Evolutionary conservation across 2,888 invertebrate genomes (phyloP), one percentile per base, ranked within the genome.

Genomic region (Petrophora chlorosata): DNA sequence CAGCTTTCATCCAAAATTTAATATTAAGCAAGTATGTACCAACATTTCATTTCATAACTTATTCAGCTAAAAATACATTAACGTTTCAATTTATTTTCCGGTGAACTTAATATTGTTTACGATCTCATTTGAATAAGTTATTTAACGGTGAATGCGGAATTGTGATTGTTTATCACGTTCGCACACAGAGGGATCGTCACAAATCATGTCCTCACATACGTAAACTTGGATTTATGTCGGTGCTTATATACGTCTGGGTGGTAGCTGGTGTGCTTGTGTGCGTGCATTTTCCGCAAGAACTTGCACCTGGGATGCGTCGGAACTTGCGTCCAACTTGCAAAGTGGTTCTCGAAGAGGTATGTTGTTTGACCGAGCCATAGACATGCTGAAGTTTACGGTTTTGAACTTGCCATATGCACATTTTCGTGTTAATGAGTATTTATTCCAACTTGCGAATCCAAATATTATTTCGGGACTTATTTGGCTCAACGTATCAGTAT

Each of bases 121-220:
- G 57, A 59, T 56, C 58, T 65, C 59, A 63, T 69, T 63, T 65
- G 51, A 67, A 65, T 63, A 64, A 68, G 53, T 63, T 64, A 58
- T 61, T 65, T 57, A 59, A 52, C 58, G 39, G 53, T 34, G 56
- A 53, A 64, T 62, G 61, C 60, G 47, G 32, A 36, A 53, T 45
- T 50, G 46, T 48, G 42, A 48, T 47, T 47, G 26, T 44, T 45
- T 39, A 46, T 47, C 39, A 39, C 39, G 42, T 47, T 42, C 16
- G 15, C 40, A 35, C 32, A 39, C 35, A 35, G 46, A 47, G 35
- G 40, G 39, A 42, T 47, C 39, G 35, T 43, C 43, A 47, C 47
- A 46, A 53, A 53, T 47, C 43, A 43, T 47, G 39, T 47, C 35
- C 23, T 12, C 42, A 34, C 43, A 16, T 39, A 36, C 47, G 41